Base-by-base conservation (phyloP, 2,113 vertebrate genomes). In the Elephantulus edwardii region DNA sequence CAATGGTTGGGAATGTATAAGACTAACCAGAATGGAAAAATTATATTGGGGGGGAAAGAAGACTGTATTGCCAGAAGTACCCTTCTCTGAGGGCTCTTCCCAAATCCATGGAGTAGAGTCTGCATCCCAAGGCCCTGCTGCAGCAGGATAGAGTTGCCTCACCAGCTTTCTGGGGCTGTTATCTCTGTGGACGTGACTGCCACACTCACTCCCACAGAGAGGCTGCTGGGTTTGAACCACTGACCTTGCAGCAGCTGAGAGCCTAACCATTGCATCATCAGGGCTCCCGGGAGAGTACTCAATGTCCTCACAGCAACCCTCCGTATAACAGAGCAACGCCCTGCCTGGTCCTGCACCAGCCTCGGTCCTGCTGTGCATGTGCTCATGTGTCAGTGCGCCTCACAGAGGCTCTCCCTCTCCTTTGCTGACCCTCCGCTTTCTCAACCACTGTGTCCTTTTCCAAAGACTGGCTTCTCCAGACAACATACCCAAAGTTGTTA, bases 1-100 rank as follows among this genome's bases (percentile, higher is more conserved):
- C 35, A 83, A 91, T 74, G n/a, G 35, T 44, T 94, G 78, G 30
- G 50, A 75, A 85, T 62, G 40, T 68, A 75, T 86, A 81, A n/a
- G 20, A 79, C 35, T 78, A 26, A 86, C 48, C 46, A 33, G 85
- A 90, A 78, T 30, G 48, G 68, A 84, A 91, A 42, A 56, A 48
- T 28, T 76, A 26, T 77, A 28, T 79, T 68, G 81, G 74, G 20
- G 48, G 22, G 74, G 71, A 78, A 80, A 66, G 48, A 79, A 71
- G 24, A 42, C 42, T 77, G 14, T 35, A 19, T 66, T 28, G 6
- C 9, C 33, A 35, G 64, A 3, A 7, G n/a, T 17, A 10, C 64
- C 17, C 20, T 19, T 17, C 64, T 66, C 64, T 35, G 4, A 35
- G 19, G 64, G n/a, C 11, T 62, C 28, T 33, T 13, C 12, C 10